These are phyloP conservation scores for Aphaenogaster rudis DNA, from an alignment of 1,140 invertebrate species.

Conservation along the genomic window DNA sequence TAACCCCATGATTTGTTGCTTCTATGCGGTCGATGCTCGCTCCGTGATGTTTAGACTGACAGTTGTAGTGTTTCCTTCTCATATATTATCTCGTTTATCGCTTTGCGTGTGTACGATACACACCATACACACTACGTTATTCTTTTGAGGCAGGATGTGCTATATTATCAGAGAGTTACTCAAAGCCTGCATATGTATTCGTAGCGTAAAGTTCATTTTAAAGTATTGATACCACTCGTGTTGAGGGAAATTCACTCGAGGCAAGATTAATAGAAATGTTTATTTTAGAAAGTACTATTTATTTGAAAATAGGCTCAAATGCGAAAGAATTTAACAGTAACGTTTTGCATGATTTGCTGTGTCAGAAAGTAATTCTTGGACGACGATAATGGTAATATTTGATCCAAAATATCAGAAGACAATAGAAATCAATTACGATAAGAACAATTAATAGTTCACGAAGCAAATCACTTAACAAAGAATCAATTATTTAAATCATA, in stretches of 20 bases:
- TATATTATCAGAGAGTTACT: constrained; percentile 17
- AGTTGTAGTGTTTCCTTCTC: not conserved
- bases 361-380: not conserved
- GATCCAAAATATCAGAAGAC: not conserved
- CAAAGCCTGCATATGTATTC: constrained; percentile 4
- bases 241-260: not conserved
- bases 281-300: not conserved
- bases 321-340: not conserved
- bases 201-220: not conserved
- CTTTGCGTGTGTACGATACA: too few species aligned
- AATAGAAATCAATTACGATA: not conserved
- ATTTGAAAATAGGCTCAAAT: not conserved
- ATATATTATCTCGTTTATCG: constrained; percentile 39
- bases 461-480: not conserved
- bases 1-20: constrained; percentile 4
- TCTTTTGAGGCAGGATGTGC: constrained; percentile 46
- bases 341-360: not conserved
- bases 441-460: too few species aligned
- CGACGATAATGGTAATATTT: not conserved
- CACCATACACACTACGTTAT: not conserved
- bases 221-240: not conserved
- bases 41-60: constrained; percentile 15
- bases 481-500: not conserved
- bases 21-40: not conserved
- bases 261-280: not conserved